These are phyloP conservation scores for Caenorhabditis brenneri DNA, from an alignment of 1,140 invertebrate genomes.

Conservation along the genomic window DNA sequence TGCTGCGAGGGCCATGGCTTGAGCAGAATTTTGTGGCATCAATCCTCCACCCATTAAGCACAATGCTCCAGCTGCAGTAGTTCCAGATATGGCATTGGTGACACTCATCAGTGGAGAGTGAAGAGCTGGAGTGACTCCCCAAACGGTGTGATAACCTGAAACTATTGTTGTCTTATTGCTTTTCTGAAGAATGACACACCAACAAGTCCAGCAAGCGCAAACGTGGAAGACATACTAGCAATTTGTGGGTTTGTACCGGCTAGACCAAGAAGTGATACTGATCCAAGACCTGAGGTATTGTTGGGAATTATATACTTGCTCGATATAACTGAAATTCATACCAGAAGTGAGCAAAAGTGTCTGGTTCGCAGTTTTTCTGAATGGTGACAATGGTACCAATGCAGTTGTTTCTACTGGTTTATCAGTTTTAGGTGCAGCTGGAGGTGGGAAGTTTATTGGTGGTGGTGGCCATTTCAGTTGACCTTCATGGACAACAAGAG, in stretches of 20 bases:
- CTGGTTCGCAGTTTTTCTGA: slow-evolving; percentile 28
- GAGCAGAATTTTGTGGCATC: slow-evolving; percentile 77
- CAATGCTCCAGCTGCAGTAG: slow-evolving; percentile 86
- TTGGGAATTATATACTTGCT: too few species aligned
- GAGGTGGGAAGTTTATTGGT: slow-evolving; percentile 71
- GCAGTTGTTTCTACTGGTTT: slow-evolving; percentile 43
- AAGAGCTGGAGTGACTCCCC: slow-evolving; percentile 86
- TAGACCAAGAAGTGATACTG: slow-evolving; percentile 78
- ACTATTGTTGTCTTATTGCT: not conserved
- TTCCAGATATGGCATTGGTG: slow-evolving; percentile 88
- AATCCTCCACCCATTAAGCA: slow-evolving; percentile 81
- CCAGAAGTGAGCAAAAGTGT: slow-evolving; percentile 11
- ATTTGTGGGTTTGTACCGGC: slow-evolving; percentile 83
- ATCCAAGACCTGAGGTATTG: slow-evolving; percentile 78
- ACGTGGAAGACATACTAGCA: slow-evolving; percentile 84
- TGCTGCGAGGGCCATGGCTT: slow-evolving; percentile 80
- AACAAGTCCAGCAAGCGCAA: slow-evolving; percentile 83
- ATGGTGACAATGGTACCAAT: slow-evolving; percentile 55
- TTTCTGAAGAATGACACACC: slow-evolving; percentile 72
- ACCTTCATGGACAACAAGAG: slow-evolving; percentile 81
- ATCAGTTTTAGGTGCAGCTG: slow-evolving; percentile 64
- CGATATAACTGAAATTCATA: slow-evolving; percentile 49
- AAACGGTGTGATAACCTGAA: slow-evolving; percentile 84
- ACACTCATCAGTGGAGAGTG: slow-evolving; percentile 91
- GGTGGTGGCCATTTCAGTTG: slow-evolving; percentile 82